Conservation (phyloP, 2,888 invertebrate species). For the Eumerus sabulonum region DNA sequence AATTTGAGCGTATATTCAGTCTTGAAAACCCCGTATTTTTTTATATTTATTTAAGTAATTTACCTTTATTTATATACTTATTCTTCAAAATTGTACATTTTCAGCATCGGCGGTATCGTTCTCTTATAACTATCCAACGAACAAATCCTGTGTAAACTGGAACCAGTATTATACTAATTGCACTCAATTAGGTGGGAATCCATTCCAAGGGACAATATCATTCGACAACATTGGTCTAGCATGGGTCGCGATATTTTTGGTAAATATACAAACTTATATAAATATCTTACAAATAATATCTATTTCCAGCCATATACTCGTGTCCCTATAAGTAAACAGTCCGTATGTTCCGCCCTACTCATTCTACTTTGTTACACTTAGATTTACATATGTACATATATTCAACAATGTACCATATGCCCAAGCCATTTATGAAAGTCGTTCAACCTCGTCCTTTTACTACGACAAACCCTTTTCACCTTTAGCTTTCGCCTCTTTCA, state of each 20-base stretch:
- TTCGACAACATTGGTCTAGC: conserved; percentile 99
- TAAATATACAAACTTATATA: no score
- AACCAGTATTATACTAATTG: conserved; percentile 99
- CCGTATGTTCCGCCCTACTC: not conserved
- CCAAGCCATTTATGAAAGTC: conserved; percentile 32
- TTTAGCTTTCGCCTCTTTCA: conserved; percentile 8
- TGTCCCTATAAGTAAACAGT: not conserved
- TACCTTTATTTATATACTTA: no score
- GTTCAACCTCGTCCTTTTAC: conserved; percentile 21
- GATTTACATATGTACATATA: conserved; percentile 6
- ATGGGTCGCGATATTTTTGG: conserved; percentile 99
- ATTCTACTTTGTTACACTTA: not conserved
- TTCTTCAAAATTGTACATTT: conserved; percentile 9
- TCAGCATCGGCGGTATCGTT: conserved; percentile 75
- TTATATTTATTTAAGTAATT: no score
- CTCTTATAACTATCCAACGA: conserved; percentile 83
- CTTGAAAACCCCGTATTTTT: no score
- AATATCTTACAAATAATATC: conserved; percentile 19
- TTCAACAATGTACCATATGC: conserved; percentile 40
- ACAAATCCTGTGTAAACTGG: conserved; percentile 96
- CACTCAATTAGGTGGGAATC: conserved; percentile 94
- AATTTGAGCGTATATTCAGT: no score
- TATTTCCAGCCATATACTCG: not conserved
- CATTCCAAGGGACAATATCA: conserved; percentile 99
- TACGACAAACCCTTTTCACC: conserved; percentile 12